Conservation (phyloP, 2,113 vertebrate genomes). For the Ceyx margarethae region DNA sequence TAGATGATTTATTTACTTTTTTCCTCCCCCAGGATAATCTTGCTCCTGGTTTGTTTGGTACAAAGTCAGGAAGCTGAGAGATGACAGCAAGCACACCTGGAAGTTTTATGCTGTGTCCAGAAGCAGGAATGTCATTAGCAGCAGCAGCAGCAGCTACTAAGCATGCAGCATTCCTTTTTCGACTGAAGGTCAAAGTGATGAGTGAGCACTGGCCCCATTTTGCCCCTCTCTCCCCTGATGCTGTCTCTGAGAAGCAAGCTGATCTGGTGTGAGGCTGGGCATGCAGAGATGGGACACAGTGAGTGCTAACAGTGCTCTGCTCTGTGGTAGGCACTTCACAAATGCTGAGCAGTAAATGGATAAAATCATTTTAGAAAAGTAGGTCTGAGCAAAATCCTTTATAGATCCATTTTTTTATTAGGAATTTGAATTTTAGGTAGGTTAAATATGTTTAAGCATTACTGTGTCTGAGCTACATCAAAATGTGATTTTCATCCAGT, state of each 20-base stretch:
- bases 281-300: neutral
- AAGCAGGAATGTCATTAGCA: neutral
- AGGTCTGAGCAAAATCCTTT: neutral
- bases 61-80: neutral
- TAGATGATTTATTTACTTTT: too few relatives aligned
- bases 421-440: neutral
- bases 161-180: neutral
- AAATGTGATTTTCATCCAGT: neutral
- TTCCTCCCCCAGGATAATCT: neutral
- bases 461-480: neutral
- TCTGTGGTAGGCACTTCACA: neutral
- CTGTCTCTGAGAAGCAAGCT: neutral
- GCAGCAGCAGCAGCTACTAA: neutral
- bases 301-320: neutral
- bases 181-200: too few relatives aligned
- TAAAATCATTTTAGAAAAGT: neutral
- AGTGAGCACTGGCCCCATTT: neutral
- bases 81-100: neutral
- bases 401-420: neutral
- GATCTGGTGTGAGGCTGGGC: neutral
- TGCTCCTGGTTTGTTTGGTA: neutral
- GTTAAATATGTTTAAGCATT: neutral
- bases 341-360: neutral
- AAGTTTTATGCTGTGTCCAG: neutral
- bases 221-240: too few relatives aligned